Evolutionary conservation across 2,113 vertebrate species (phyloP).

Genomic region (Heterochromis multidens): DNA sequence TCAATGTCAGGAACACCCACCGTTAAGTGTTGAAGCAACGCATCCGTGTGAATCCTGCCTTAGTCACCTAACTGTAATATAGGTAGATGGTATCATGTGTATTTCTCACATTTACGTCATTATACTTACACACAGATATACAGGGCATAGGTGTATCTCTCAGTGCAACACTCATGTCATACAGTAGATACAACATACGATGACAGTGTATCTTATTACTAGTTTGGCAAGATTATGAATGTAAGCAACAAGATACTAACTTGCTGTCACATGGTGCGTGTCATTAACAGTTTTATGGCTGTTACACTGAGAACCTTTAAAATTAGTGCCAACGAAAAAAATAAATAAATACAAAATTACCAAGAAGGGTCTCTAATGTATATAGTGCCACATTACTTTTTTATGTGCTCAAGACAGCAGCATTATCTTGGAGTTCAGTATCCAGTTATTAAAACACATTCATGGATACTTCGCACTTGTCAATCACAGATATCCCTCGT

Average conservation of each 20-base stretch:
- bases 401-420: fast-evolving
- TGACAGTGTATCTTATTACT: background rate
- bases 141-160: background rate
- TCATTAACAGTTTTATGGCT: background rate
- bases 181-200: background rate
- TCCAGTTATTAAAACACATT: background rate
- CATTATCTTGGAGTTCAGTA: background rate
- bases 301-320: background rate
- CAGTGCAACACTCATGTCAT: background rate
- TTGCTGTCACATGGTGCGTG: background rate
- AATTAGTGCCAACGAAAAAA: background rate
- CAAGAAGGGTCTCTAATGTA: too few relatives aligned
- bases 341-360: too few relatives aligned
- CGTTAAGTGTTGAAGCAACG: too few relatives aligned
- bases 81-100: too few relatives aligned
- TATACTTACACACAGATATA: too few relatives aligned
- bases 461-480: background rate
- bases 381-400: too few relatives aligned
- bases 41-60: too few relatives aligned
- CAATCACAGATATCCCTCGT: background rate
- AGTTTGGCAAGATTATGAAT: background rate
- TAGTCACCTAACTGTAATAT: too few relatives aligned
- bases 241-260: background rate
- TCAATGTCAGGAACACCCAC: too few relatives aligned
- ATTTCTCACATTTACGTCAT: too few relatives aligned